phyloP scores from a whole-genome alignment of 2,113 vertebrate species.

The Scartelaos histophorus region DNA sequence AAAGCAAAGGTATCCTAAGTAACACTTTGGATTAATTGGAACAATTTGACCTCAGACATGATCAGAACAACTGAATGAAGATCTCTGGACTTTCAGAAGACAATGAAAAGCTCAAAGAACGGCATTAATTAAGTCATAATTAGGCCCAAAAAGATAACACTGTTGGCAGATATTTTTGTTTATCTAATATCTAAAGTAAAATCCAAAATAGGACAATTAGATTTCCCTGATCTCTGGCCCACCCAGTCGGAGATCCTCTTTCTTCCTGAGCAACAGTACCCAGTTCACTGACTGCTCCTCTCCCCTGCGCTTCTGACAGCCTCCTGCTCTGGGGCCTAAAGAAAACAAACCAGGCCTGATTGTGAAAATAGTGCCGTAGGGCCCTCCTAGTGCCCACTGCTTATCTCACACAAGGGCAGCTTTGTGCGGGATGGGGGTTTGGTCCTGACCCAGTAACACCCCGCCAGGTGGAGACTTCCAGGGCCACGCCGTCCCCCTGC shows the following conservation, averaged over 20 bases:
- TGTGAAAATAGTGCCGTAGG: slow-evolving; percentile 76
- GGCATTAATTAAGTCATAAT: no score
- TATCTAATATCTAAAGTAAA: slow-evolving; percentile 1
- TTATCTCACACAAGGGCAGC: slow-evolving; percentile 79
- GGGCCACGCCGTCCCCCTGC: slow-evolving; percentile 44
- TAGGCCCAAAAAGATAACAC: no score
- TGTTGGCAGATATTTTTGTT: no score
- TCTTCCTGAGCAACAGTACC: slow-evolving; percentile 34
- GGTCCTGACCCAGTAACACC: slow-evolving; percentile 56
- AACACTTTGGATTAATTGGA: no score
- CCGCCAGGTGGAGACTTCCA: slow-evolving; percentile 73
- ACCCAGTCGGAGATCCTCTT: slow-evolving; percentile 51
- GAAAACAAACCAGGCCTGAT: slow-evolving; percentile 80
- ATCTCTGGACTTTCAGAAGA: no score
- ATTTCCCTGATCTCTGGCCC: slow-evolving; percentile 52
- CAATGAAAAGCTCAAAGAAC: no score
- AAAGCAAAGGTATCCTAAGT: no score
- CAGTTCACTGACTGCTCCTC: slow-evolving; percentile 48
- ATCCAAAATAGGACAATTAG: slow-evolving; percentile 53
- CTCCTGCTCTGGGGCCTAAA: slow-evolving; percentile 68
- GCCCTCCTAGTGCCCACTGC: slow-evolving; percentile 68
- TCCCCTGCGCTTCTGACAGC: slow-evolving; percentile 63
- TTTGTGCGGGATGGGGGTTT: slow-evolving; percentile 71
- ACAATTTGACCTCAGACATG: no score
- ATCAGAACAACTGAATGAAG: no score